phyloP scores from a whole-genome alignment of 2,113 vertebrate genomes.

The Opisthocomus hoazin region DNA sequence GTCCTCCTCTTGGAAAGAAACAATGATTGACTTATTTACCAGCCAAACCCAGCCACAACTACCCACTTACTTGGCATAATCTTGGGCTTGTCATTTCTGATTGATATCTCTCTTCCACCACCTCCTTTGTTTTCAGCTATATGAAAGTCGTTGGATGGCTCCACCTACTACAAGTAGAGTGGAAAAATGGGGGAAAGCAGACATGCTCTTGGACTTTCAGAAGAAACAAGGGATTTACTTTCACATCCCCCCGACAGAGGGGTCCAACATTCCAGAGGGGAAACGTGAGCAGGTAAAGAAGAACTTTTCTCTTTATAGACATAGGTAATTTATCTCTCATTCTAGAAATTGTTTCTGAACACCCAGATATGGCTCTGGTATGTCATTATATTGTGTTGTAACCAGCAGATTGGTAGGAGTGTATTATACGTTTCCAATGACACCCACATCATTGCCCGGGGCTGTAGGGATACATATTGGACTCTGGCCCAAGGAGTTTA shows the following conservation, averaged over 20 bases:
- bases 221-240: rapidly evolving
- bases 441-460: not conserved
- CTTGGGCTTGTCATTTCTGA: not conserved
- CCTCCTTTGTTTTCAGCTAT: not conserved
- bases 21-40: conserved; percentile 55
- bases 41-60: conserved; percentile 30
- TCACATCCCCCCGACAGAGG: rapidly evolving
- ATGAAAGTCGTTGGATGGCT: not conserved
- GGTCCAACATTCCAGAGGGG: not conserved
- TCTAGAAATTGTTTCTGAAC: not conserved
- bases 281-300: rapidly evolving
- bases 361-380: not conserved
- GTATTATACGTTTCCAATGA: not conserved
- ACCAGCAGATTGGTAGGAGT: not conserved
- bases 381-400: conserved; percentile 28
- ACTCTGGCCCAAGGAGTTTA: not conserved
- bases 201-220: not conserved
- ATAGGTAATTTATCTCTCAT: not conserved
- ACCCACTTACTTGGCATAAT: conserved; percentile 9
- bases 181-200: not conserved
- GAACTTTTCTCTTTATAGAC: not conserved
- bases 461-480: not conserved
- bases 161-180: not conserved
- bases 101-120: conserved; percentile 33
- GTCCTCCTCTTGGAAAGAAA: conserved; percentile 30